Evolutionary conservation across 2,113 vertebrate species (phyloP).

Genomic region (Amazona vittata): DNA sequence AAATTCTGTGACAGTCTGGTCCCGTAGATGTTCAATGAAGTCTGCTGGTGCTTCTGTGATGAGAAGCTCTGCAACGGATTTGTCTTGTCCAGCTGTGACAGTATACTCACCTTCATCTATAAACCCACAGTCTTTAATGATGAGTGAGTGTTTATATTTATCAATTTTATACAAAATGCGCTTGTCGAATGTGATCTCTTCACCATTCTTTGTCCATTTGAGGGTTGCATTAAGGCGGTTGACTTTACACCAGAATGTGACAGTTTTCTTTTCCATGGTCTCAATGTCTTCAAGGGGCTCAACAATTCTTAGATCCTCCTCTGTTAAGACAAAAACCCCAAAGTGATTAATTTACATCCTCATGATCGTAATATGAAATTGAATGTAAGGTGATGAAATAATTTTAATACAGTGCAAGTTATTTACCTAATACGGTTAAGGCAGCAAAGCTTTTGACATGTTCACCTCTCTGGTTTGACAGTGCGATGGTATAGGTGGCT

Average conservation of each 20-base stretch:
- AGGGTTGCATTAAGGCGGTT: conserved; percentile 91
- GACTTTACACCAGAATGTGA: conserved; percentile 93
- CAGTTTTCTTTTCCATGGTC: conserved; percentile 95
- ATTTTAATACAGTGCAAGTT: background rate
- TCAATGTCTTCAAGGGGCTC: conserved; percentile 92
- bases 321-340: conserved; percentile 68
- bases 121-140: conserved; percentile 92
- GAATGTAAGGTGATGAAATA: background rate
- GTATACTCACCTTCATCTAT: conserved; percentile 94
- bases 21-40: conserved; percentile 87
- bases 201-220: conserved; percentile 91
- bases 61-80: conserved; percentile 90
- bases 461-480: conserved; percentile 92
- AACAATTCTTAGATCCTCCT: conserved; percentile 90
- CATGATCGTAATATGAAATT: background rate
- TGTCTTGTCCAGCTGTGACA: conserved; percentile 87
- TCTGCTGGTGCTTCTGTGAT: conserved; percentile 96
- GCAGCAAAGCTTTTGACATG: conserved; percentile 83
- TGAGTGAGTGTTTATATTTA: conserved; percentile 91
- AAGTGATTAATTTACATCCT: background rate
- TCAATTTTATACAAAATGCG: conserved; percentile 89
- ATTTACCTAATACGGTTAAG: conserved; percentile 86
- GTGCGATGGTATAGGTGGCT: conserved; percentile 81
- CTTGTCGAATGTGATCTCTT: conserved; percentile 88
- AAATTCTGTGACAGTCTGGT: conserved; percentile 96